Percentiles rank a stretch among this genome's conserved stretches.
Evolutionary conservation across 2,888 invertebrate genomes (phyloP).

Genomic region (Ditylenchus weischeri): DNA sequence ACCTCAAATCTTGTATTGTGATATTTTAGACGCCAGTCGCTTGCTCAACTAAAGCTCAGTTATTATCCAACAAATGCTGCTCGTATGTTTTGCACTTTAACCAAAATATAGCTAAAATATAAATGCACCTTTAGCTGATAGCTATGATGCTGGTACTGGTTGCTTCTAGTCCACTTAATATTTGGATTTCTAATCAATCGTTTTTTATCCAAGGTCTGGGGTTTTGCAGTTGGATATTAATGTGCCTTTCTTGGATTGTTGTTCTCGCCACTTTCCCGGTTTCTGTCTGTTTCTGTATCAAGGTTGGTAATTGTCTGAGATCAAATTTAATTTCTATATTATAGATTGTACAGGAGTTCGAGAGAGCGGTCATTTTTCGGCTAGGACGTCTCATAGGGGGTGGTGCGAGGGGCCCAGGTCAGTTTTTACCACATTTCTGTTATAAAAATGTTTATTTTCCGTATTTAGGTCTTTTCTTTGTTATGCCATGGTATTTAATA

Average conservation of each 20-base stretch:
- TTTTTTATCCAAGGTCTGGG: constrained; percentile 32
- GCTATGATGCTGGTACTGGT: constrained; percentile 48
- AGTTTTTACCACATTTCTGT: neutral
- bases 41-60: constrained; percentile 56
- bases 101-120: neutral
- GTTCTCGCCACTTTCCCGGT: constrained; percentile 56
- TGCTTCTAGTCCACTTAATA: neutral
- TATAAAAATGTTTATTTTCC: neutral
- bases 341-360: constrained; percentile 63
- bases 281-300: constrained; percentile 57
- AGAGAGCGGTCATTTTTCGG: constrained; percentile 76
- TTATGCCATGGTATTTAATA: constrained; percentile 67
- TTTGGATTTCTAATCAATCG: constrained; percentile 23
- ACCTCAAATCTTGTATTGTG: no score
- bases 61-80: constrained; percentile 55
- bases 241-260: constrained; percentile 55
- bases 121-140: constrained; percentile 45
- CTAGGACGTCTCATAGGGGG: constrained; percentile 73
- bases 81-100: constrained; percentile 38
- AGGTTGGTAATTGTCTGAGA: constrained; percentile 42
- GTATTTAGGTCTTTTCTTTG: constrained; percentile 64
- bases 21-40: constrained; percentile 41
- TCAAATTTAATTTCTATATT: constrained; percentile 28
- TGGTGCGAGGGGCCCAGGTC: constrained; percentile 58
- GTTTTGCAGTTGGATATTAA: constrained; percentile 53